A percentile compares a stretch with the other conserved stretches of the same genome.
Evolutionary conservation across 2,113 vertebrate species (phyloP).

Genomic region (Lepus timidus): DNA sequence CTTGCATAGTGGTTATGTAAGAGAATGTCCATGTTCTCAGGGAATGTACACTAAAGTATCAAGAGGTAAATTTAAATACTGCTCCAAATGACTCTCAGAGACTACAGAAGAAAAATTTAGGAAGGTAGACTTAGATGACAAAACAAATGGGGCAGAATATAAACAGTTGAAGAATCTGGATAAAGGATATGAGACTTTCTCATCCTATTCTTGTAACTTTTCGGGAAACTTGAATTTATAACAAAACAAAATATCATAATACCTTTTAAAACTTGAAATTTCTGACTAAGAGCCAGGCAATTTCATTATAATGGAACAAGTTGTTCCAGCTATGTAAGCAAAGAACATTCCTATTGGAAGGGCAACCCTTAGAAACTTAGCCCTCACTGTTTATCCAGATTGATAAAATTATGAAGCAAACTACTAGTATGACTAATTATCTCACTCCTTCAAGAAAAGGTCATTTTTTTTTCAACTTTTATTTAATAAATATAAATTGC

Average conservation of each 20-base stretch:
- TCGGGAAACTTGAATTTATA: not conserved
- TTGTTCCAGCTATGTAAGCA: not conserved
- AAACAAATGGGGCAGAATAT: constrained; percentile 5
- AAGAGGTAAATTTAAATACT: not conserved
- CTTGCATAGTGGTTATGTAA: not conserved
- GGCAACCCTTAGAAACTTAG: constrained; percentile 7
- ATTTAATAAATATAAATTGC: no score
- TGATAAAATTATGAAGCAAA: constrained; percentile 49
- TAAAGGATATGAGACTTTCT: not conserved
- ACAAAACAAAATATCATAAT: not conserved
- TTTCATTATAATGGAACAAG: not conserved
- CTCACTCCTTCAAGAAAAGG: not conserved
- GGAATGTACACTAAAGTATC: not conserved
- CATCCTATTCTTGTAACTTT: constrained; percentile 14
- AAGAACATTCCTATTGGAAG: not conserved
- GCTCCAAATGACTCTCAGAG: not conserved
- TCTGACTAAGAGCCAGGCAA: not conserved
- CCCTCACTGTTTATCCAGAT: constrained; percentile 20
- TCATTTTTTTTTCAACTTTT: not conserved
- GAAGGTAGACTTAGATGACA: not conserved
- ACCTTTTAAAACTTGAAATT: not conserved
- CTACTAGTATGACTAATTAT: constrained; percentile 17
- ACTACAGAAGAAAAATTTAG: constrained; percentile 22
- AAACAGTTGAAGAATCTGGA: not conserved
- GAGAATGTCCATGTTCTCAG: not conserved